Percentiles rank a stretch among this genome's conserved stretches.
These are phyloP conservation scores for Caenorhabditis wallacei DNA, from an alignment of 2,888 invertebrate species.

Conservation along the genomic window DNA sequence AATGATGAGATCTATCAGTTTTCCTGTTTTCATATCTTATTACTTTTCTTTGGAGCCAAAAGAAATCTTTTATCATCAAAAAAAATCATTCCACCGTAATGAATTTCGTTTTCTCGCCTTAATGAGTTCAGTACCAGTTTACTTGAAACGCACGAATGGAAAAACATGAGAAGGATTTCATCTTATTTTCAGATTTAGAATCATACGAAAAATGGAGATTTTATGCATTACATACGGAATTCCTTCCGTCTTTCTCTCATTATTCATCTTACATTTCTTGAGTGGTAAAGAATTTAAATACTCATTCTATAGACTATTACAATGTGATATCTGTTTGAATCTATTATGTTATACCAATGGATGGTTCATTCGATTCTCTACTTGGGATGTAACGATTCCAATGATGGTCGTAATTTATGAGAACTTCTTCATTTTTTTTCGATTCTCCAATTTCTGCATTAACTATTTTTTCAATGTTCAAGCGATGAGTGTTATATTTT, in stretches of 20 bases:
- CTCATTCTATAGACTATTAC: slow-evolving; percentile 18
- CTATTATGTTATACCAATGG: slow-evolving; percentile 9
- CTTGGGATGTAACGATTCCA: neutral
- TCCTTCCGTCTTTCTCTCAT: neutral
- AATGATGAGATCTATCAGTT: too few relatives aligned
- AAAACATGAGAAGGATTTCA: too few relatives aligned
- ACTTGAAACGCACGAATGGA: too few relatives aligned
- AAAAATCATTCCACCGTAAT: too few relatives aligned
- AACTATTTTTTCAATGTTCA: slow-evolving; percentile 12
- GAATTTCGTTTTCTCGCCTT: too few relatives aligned
- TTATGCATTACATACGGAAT: slow-evolving; percentile 6
- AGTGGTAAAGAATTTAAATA: slow-evolving; percentile 10
- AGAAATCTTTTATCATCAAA: too few relatives aligned
- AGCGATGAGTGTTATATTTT: slow-evolving; percentile 11
- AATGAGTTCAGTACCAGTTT: too few relatives aligned
- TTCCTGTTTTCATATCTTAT: too few relatives aligned
- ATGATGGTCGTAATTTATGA: slow-evolving; percentile 12
- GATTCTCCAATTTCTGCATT: neutral
- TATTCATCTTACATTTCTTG: neutral
- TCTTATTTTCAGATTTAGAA: too few relatives aligned
- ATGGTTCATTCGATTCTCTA: slow-evolving; percentile 7
- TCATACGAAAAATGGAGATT: neutral
- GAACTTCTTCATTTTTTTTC: neutral
- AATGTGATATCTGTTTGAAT: slow-evolving; percentile 22
- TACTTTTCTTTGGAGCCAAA: too few relatives aligned